phyloP scores from a whole-genome alignment of 2,888 invertebrate genomes.

The Tetropium fuscum region DNA sequence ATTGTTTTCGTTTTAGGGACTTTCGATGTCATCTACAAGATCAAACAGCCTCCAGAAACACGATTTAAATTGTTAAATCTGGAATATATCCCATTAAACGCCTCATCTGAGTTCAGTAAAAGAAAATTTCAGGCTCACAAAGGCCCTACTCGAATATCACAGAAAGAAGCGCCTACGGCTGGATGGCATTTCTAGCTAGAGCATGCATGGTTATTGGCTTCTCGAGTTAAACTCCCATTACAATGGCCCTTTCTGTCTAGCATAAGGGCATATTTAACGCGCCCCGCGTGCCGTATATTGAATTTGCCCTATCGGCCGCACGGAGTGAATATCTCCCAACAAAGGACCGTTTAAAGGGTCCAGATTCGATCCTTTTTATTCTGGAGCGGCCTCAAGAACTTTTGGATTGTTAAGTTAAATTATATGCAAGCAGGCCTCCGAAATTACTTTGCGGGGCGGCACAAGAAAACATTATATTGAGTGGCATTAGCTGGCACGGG shows the following conservation, averaged over 20 bases:
- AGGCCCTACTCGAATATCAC: background rate
- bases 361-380: conserved; percentile 39
- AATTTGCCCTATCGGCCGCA: conserved; percentile 39
- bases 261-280: conserved; percentile 40
- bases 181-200: background rate
- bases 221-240: conserved; percentile 27
- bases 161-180: background rate
- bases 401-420: conserved; percentile 19
- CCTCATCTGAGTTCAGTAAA: too few species aligned
- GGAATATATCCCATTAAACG: too few species aligned
- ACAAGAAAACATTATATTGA: too few species aligned
- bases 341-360: conserved; percentile 38
- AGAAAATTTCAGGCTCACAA: too few species aligned
- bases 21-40: too few species aligned
- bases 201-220: conserved; percentile 16
- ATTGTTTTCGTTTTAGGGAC: too few species aligned
- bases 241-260: conserved; percentile 33
- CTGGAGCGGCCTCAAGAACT: conserved; percentile 11
- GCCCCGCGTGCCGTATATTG: conserved; percentile 34
- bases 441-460: background rate
- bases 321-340: conserved; percentile 28
- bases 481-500: too few species aligned
- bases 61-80: too few species aligned
- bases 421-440: conserved; percentile 6
- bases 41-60: too few species aligned